These are phyloP conservation scores for Synaphobranchus kaupii DNA, from an alignment of 2,797 vertebrate species.

Conservation along the genomic window DNA sequence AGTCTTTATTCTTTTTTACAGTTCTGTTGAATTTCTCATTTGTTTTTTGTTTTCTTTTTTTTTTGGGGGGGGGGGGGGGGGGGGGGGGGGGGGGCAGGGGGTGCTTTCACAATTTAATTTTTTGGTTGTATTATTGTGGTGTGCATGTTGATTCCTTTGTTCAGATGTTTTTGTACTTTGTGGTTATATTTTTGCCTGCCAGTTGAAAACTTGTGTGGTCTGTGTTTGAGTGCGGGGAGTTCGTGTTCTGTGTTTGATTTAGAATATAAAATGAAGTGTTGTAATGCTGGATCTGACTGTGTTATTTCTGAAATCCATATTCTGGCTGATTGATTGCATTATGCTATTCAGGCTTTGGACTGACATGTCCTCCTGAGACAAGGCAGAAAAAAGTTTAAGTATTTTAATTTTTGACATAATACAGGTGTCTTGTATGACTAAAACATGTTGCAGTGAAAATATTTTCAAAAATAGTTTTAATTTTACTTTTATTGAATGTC, in stretches of 20 bases:
- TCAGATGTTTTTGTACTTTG: not conserved
- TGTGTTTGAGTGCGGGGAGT: not conserved
- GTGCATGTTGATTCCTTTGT: not conserved
- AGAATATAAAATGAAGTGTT: not conserved
- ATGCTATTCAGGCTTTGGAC: not conserved
- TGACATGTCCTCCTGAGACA: not conserved
- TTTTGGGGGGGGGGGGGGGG: too few relatives aligned
- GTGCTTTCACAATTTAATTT: not conserved
- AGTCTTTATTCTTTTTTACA: not conserved
- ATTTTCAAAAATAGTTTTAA: too few relatives aligned
- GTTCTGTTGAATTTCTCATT: not conserved
- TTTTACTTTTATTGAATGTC: too few relatives aligned
- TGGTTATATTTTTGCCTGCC: not conserved
- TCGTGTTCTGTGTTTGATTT: not conserved
- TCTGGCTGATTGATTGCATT: not conserved
- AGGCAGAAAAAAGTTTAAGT: too few relatives aligned
- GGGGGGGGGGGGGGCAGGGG: not conserved
- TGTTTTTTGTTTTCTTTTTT: not conserved
- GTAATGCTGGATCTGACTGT: not conserved
- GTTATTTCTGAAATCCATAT: not conserved
- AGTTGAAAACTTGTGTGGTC: not conserved
- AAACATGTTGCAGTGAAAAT: too few relatives aligned
- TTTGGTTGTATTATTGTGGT: not conserved
- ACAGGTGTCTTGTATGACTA: too few relatives aligned
- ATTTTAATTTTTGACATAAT: too few relatives aligned